phyloP scores from a whole-genome alignment of 2,113 vertebrate species.

The Aphyosemion australe region DNA sequence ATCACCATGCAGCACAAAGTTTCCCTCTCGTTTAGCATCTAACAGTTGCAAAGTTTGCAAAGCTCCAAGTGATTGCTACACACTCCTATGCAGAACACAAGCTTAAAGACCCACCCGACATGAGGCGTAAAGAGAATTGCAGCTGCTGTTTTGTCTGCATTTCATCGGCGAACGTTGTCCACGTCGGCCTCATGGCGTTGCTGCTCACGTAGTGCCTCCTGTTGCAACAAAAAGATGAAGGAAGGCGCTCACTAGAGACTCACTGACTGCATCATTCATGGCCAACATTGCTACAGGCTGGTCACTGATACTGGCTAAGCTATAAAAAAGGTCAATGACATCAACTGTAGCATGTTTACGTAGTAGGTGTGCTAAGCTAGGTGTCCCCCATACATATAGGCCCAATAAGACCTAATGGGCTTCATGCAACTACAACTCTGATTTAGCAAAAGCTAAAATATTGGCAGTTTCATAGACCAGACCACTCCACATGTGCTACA shows the following conservation, averaged over 20 bases:
- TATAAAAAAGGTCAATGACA: too few species aligned
- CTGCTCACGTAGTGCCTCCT: constrained; percentile 69
- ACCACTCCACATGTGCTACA: too few species aligned
- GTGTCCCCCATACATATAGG: too few species aligned
- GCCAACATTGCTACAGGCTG: too few species aligned
- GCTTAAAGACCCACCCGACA: constrained; percentile 53
- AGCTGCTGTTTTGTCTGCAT: constrained; percentile 34
- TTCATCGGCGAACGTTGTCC: constrained; percentile 34
- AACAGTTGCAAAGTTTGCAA: constrained; percentile 4
- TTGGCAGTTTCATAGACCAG: too few species aligned
- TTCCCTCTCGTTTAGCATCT: constrained; percentile 28
- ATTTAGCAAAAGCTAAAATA: too few species aligned
- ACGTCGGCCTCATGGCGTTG: constrained; percentile 45
- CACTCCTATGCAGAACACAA: neutral
- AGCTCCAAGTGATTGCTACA: constrained; percentile 39
- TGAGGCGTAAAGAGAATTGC: constrained; percentile 70
- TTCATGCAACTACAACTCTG: too few species aligned
- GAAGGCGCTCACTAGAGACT: neutral
- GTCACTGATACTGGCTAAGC: too few species aligned
- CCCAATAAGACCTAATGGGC: too few species aligned
- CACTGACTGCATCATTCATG: too few species aligned
- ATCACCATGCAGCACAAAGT: constrained; percentile 21
- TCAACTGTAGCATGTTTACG: too few species aligned
- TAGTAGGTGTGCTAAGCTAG: too few species aligned
- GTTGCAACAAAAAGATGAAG: constrained; percentile 15